Percentiles rank a stretch among this genome's conserved stretches.
These are phyloP conservation scores for Neodiprion fabricii DNA, from an alignment of 1,140 invertebrate species.

Conservation along the genomic window DNA sequence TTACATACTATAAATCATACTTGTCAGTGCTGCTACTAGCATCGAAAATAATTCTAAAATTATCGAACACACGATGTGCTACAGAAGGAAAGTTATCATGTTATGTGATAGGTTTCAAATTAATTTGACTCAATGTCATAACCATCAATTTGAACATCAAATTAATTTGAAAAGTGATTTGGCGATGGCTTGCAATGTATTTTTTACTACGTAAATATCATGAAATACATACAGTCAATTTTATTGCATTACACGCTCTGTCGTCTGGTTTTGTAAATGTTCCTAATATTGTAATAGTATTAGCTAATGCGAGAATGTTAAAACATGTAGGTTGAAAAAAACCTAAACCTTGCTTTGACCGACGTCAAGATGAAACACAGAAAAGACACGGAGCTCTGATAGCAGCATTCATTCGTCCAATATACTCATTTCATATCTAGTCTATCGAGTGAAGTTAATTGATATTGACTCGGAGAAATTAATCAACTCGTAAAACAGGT, in stretches of 20 bases:
- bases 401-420: not conserved
- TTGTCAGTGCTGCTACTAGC: not conserved
- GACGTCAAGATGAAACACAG: not conserved
- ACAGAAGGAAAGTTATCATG: not conserved
- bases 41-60: conserved; percentile 6
- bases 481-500: not conserved
- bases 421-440: not conserved
- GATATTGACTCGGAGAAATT: not conserved
- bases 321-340: not conserved
- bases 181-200: conserved; percentile 22
- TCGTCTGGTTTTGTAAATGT: conserved; percentile 36
- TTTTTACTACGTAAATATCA: conserved; percentile 47
- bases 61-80: not conserved
- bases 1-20: conserved; percentile 32
- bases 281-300: conserved; percentile 43
- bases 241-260: conserved; percentile 15
- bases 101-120: conserved; percentile 17
- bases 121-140: conserved; percentile 21
- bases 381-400: not conserved
- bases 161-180: conserved; percentile 36
- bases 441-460: too few species aligned
- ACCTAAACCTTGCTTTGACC: not conserved
- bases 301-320: not conserved
- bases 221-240: conserved; percentile 8
- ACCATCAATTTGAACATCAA: conserved; percentile 18